Base-by-base conservation (phyloP, 1,140 invertebrate species). In the Papilio polyxenes region DNA sequence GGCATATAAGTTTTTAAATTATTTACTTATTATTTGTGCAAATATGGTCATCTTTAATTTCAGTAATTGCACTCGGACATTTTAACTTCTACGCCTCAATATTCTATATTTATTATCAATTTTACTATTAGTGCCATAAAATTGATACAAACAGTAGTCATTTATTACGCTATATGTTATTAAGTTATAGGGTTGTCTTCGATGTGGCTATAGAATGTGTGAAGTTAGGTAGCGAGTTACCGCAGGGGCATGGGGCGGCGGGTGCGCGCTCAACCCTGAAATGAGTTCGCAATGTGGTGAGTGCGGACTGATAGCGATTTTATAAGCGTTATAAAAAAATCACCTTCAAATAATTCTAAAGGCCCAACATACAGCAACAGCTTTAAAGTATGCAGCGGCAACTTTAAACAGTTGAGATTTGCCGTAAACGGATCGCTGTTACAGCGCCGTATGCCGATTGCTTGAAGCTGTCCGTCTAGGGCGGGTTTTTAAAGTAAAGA, bases 251-350 rank as follows among this genome's bases (percentile, higher is more conserved):
- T 85, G 53, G 81, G 76, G 77, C 82, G 79, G 85, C 83, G 88
- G 87, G 89, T 92, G 92, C 88, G 85, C 92, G 86, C 87, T 90
- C 90, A 91, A 87, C 89, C 92, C 90, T 92, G 92, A 93, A 93
- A 93, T 93, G 91, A 93, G 92, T 93, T 93, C 87, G 84, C 69
- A 44, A 85, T 20, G 75, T 75, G 86, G 79, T 80, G 72, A 74
- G 88, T 86, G 15, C 17, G 2, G 78, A 85, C 44, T 91, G 81
- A 1, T 5, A 87, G 89, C 88, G 87, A 8, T 20, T 72, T 81
- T 69, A n/a, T 44, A 75, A 75, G 17, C 74, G n/a, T 37, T 72
- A 13, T 9, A 7, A 72, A 8, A 7, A 17, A 17, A 49, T 20
- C 44, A 59, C 51, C 40, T 72, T 48, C 56, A 13, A 53, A 44